Base-by-base conservation (phyloP, 1,140 invertebrate species). In the Diuraphis noxia region DNA sequence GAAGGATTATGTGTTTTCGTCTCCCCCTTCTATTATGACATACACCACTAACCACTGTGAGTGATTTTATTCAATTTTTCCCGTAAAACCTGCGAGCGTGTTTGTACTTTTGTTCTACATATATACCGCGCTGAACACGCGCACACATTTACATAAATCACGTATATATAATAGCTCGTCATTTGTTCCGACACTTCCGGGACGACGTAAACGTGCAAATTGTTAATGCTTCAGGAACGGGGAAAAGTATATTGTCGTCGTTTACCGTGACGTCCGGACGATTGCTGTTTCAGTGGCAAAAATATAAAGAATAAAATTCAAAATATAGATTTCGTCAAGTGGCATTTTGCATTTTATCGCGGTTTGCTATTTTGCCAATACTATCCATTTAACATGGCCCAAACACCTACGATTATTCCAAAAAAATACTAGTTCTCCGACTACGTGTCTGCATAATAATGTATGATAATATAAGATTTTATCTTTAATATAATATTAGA, bases 111-210 rank as follows among this genome's bases (percentile, higher is more conserved):
- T 25, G 36, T 81, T 38, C 1, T 40, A 38, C 36, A 81, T 5
- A 38, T 81, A 81, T 23, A n/a, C n/a, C n/a, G n/a, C 21, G 0
- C 36, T 23, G 5, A 17, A 72, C 56, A n/a, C n/a, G 56, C 56
- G 13, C n/a, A n/a, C n/a, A 72, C 30, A 25, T 81, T 23, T 9
- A 81, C 38, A 81, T 81, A 81, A 81, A 81, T 81, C 79, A 25
- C 79, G 23, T 81, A 72, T 72, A 81, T 81, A 72, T 72, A 81
- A 81, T 81, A 81, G 79, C 38, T 81, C 79, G 30, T 81, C 79
- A 25, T 81, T 81, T 81, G 79, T 81, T 40, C 79, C 13, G 56
- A 72, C 56, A 72, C 56, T 72, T n/a, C 56, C 30, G 56, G 17
- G 4, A 72, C 56, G 56, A 5, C 5, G 56, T 72, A 72, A 72